phyloP scores from a whole-genome alignment of 2,113 vertebrate genomes.

The Calypte anna region DNA sequence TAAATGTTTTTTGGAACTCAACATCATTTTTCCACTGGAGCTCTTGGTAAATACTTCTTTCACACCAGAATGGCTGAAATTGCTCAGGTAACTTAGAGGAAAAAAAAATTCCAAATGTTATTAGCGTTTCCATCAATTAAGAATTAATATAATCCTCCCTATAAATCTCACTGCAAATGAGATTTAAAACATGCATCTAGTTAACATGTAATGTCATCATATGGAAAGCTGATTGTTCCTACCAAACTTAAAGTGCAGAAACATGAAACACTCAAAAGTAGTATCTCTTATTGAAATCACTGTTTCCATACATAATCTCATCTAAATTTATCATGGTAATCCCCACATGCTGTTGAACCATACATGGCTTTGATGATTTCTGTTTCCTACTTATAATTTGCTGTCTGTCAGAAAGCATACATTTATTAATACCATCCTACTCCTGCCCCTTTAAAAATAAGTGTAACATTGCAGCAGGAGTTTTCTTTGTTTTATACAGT shows the following conservation, averaged over 20 bases:
- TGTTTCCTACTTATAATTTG: not conserved
- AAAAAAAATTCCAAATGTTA: not conserved
- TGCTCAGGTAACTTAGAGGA: not conserved
- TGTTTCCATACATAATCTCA: not conserved
- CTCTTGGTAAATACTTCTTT: not conserved
- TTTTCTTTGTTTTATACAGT: slow-evolving; percentile 3
- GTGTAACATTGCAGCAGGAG: not conserved
- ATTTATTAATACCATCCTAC: not conserved
- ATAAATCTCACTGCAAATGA: not conserved
- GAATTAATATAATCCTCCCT: not conserved
- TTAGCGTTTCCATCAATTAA: not conserved
- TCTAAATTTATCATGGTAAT: not conserved
- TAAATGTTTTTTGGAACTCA: not conserved
- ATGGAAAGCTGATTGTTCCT: not conserved
- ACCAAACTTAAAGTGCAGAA: not conserved
- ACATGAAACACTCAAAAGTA: not conserved
- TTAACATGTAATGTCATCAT: not conserved
- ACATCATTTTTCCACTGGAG: not conserved
- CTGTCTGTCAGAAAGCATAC: not conserved
- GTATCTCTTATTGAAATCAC: not conserved
- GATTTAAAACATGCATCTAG: not conserved
- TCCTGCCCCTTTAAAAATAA: slow-evolving; percentile 1
- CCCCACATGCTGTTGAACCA: not conserved
- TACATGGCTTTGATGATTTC: not conserved
- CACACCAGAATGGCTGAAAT: not conserved